Base-by-base conservation (phyloP, 1,140 invertebrate genomes). In the Tachypleus tridentatus region DNA sequence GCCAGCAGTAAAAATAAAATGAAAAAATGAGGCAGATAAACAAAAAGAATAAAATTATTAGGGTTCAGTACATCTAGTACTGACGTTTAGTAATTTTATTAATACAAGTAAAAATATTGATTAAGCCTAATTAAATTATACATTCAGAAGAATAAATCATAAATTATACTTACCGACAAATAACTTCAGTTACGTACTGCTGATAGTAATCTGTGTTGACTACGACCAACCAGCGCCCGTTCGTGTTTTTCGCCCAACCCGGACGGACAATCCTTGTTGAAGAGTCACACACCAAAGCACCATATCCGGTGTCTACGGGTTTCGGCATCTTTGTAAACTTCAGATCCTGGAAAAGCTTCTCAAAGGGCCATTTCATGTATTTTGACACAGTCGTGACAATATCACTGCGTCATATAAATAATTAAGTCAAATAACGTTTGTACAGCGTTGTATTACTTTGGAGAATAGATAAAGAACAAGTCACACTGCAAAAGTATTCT, bases 181-280 rank as follows among this genome's bases (percentile, higher is more conserved):
- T 64, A 4, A 73, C 70, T 67, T 73, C 72, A 8, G 72, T 73
- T 8, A 73, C 70, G 51, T 69, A 72, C 63, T 73, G 71, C 3
- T 71, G 67, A 57, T 73, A 72, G 9, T 69, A 51, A 48, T 71
- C 70, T 4, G 70, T 73, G 57, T 73, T 73, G 59, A 73, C 69
- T 4, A 73, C 67, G 5, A 72, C 72, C n/a, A 73, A 63, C 72
- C 72, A 73, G 54, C 70, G 62, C 9, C 70, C 72, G 50, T 72
- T 73, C 4, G 71, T 73, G 65, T 73, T 73, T 10, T 69, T 68
- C 3, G 72, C 70, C 72, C 72, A 73, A 51, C 72, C 72, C 0
- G 70, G 70, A 50, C 71, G 59, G 29, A 73, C 64, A 49, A 73
- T 65, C 47, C 69, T 61, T 0, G 72, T 73, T 11, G 69, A 68